Evolutionary conservation across 2,888 invertebrate genomes (phyloP), one percentile per base, ranked within the genome.

Genomic region (Dysmachus trigonus): DNA sequence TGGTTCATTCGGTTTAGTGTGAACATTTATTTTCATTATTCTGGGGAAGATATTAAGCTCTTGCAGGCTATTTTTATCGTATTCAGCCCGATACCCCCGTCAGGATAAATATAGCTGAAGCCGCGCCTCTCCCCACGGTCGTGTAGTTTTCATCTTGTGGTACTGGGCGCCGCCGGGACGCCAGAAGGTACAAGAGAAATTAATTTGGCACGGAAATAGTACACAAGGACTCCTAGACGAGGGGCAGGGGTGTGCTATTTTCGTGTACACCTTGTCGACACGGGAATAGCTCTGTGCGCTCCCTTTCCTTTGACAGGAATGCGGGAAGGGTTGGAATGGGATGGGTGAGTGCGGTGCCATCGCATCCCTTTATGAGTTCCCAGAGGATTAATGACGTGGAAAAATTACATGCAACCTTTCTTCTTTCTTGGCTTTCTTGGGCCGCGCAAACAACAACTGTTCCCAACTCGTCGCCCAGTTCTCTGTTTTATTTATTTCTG

Each of bases 21-120:
- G 76, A 76, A 76, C 38, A 38, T 79, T 79, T 79, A 79, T 79
- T 79, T 79, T 79, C 79, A 79, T 79, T 79, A 79, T 79, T 79
- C 79, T 79, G 31, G 41, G 76, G 79, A 79, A 47, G 79, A 47
- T 51, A 79, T 79, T 79, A 79, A 79, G 79, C 79, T 47, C 79
- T 51, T 41, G 76, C 5, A 2, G 30, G 41, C 79, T 79, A 79
- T 79, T 47, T 79, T 79, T 79, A 79, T n/a, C 38, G 47, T 15
- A 47, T 15, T 30, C 47, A 47, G 79, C 79, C 30, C 79, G 79
- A 47, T 79, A 79, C 79, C 33, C 76, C 79, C 79, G 79, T 27
- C 31, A 2, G 51, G 27, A 47, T 51, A 79, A 79, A 79, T 79
- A 30, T 47, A 41, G 73, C n/a, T 33, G 31, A 31, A 73, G 27